Conservation (phyloP, 2,113 vertebrate species). For the Bujurquina vittata region DNA sequence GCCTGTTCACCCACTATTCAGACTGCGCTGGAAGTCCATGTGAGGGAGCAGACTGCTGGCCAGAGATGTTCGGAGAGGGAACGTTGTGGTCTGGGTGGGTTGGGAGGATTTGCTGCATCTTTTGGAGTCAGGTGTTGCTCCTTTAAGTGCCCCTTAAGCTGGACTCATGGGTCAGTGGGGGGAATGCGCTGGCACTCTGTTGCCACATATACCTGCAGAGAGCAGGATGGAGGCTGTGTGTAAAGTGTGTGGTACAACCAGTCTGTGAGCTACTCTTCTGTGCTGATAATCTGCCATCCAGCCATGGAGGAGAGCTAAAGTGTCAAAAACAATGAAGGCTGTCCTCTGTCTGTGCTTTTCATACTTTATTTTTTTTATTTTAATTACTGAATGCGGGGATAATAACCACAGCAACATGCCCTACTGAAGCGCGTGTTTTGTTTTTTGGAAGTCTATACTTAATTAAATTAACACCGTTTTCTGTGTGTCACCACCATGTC, state of each 20-base stretch:
- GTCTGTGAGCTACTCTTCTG: too few relatives aligned
- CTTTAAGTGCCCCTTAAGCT: too few relatives aligned
- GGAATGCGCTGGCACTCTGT: too few relatives aligned
- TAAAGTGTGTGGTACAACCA: too few relatives aligned
- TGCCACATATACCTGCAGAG: too few relatives aligned
- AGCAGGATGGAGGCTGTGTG: too few relatives aligned
- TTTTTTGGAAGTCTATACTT: background rate
- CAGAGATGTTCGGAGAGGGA: background rate
- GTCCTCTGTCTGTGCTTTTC: too few relatives aligned
- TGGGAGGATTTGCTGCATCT: background rate
- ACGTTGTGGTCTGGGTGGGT: background rate
- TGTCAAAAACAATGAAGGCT: too few relatives aligned
- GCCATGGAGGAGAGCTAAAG: too few relatives aligned
- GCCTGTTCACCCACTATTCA: background rate
- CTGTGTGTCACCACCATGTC: background rate
- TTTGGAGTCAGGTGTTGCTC: background rate
- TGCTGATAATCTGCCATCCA: too few relatives aligned
- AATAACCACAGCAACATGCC: slow-evolving; percentile 49
- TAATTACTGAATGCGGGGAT: slow-evolving; percentile 54
- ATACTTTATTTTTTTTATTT: too few relatives aligned
- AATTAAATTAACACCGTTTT: background rate
- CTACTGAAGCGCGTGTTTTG: background rate
- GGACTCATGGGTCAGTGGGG: too few relatives aligned
- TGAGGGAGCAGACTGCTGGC: background rate
- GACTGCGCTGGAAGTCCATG: background rate